Evolutionary conservation across 2,113 vertebrate genomes (phyloP).

Genomic region (Aix galericulata): DNA sequence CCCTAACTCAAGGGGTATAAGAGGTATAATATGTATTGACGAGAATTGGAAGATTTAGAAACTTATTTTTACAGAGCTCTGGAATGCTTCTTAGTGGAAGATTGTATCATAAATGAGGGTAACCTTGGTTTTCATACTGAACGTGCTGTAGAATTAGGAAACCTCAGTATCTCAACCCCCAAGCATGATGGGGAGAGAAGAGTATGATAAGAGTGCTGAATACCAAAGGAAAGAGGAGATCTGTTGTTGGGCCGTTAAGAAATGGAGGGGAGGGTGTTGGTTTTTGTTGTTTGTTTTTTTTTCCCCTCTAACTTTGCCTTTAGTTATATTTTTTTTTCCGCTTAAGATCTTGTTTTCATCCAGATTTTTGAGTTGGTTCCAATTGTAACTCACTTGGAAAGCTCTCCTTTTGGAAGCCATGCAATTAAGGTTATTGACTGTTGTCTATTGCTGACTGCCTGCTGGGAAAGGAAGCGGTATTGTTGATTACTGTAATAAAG

Average conservation of each 20-base stretch:
- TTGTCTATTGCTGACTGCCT: not conserved
- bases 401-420: not conserved
- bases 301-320: not conserved
- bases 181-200: not conserved
- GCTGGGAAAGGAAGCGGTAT: not conserved
- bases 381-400: not conserved
- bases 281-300: not conserved
- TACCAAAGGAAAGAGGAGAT: not conserved
- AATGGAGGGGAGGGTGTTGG: not conserved
- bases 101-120: not conserved
- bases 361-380: not conserved
- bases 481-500: not conserved
- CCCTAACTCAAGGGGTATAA: too few relatives aligned
- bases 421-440: not conserved
- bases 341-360: not conserved
- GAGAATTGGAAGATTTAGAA: not conserved
- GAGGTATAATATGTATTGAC: not conserved
- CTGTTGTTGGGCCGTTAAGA: not conserved
- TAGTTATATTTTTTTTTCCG: not conserved
- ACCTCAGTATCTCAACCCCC: not conserved
- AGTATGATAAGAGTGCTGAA: not conserved
- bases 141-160: not conserved
- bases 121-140: not conserved
- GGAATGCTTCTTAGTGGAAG: not conserved
- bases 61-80: not conserved